Evolutionary conservation across 1,140 invertebrate species (phyloP).

Genomic region (Trichonephila clavipes): DNA sequence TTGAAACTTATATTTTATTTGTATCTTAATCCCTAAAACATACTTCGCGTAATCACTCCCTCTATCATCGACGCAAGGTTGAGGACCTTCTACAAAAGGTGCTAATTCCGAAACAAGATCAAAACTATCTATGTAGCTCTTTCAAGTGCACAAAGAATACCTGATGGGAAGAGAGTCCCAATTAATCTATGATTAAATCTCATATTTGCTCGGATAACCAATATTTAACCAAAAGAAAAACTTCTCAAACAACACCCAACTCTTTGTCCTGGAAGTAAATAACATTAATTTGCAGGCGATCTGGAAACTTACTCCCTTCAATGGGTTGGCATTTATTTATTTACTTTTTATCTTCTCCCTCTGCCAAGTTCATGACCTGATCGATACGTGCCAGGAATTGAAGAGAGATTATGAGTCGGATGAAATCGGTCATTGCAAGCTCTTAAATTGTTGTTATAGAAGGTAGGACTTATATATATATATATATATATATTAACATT

Average conservation of each 20-base stretch:
- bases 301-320: background rate
- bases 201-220: constrained; percentile 23
- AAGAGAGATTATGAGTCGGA: background rate
- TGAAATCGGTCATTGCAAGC: constrained; percentile 39
- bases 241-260: constrained; percentile 1
- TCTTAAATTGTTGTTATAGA: constrained; percentile 32
- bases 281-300: constrained; percentile 29
- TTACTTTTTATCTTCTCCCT: background rate
- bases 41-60: too few relatives aligned
- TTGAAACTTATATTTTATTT: too few relatives aligned
- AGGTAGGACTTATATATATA: constrained; percentile 39
- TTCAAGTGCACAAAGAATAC: background rate
- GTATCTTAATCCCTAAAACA: too few relatives aligned
- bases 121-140: background rate
- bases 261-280: constrained; percentile 12
- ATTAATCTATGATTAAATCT: background rate
- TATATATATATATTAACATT: too few relatives aligned
- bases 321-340: background rate
- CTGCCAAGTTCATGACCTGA: constrained; percentile 18
- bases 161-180: background rate
- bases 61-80: background rate
- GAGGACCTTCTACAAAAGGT: background rate
- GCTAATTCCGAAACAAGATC: background rate
- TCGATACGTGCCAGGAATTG: constrained; percentile 39
- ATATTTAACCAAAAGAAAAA: constrained; percentile 18